phyloP scores from a whole-genome alignment of 35 echinoderm and acorn worm genomes.

The Heliocidaris tuberculata region DNA sequence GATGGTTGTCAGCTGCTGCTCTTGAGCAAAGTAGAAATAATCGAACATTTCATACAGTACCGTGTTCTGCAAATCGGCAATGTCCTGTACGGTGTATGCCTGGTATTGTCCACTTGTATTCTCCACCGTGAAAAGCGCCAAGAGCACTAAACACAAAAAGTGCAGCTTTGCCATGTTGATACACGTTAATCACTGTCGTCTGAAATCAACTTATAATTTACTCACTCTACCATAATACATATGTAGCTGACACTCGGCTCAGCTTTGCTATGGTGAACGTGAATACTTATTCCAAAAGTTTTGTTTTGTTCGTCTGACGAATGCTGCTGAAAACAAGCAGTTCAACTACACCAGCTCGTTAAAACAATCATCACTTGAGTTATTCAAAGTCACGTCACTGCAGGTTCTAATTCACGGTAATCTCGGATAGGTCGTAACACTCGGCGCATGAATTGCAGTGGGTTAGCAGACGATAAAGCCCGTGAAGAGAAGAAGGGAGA shows the following conservation, averaged over 20 bases:
- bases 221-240: background rate
- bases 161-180: slow-evolving; percentile 35
- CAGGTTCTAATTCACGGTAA: slow-evolving; percentile 21
- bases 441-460: background rate
- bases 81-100: slow-evolving; percentile 43
- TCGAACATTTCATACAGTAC: slow-evolving; percentile 44
- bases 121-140: background rate
- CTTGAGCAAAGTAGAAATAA: slow-evolving; percentile 26
- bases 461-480: background rate
- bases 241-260: background rate
- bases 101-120: background rate
- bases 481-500: background rate
- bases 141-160: background rate
- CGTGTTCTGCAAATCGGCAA: slow-evolving; percentile 37
- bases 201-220: background rate
- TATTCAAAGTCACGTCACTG: slow-evolving; percentile 6
- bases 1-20: background rate
- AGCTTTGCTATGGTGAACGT: background rate
- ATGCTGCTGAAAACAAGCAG: background rate
- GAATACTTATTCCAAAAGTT: background rate
- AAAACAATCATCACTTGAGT: background rate
- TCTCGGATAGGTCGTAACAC: background rate
- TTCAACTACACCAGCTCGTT: background rate
- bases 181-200: background rate
- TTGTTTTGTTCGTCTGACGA: background rate